phyloP scores from a whole-genome alignment of 2,888 invertebrate genomes.

The Himalopsyche japonica region DNA sequence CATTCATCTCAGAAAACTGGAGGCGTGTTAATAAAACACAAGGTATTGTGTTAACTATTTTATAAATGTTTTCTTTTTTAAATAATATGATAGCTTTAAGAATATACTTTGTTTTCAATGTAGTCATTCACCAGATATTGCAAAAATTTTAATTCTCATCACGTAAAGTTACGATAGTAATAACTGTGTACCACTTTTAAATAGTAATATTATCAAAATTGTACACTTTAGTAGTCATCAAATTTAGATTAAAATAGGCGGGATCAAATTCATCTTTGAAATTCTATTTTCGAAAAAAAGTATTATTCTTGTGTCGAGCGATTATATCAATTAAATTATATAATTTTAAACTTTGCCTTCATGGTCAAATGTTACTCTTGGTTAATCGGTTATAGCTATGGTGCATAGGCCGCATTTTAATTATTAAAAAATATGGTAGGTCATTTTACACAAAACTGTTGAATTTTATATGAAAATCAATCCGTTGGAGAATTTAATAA shows the following conservation, averaged over 20 bases:
- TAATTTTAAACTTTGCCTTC: not conserved
- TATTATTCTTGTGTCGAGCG: not conserved
- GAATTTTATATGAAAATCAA: not conserved
- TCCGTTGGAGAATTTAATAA: not conserved
- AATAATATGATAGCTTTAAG: constrained; percentile 35
- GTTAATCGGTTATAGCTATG: not conserved
- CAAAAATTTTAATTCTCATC: not conserved
- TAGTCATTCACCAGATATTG: not conserved
- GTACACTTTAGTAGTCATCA: not conserved
- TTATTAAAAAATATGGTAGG: not conserved
- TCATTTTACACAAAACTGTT: not conserved
- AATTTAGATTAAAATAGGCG: not conserved
- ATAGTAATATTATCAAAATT: not conserved
- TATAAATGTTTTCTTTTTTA: constrained; percentile 35
- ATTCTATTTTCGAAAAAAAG: not conserved
- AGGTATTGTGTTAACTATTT: constrained; percentile 36
- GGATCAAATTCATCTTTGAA: not conserved
- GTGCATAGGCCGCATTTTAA: not conserved
- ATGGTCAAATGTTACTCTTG: not conserved
- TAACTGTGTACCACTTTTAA: not conserved
- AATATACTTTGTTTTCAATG: constrained; percentile 10
- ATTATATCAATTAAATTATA: not conserved
- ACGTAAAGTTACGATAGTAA: not conserved
- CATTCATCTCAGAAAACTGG: constrained; percentile 6
- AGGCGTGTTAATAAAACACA: not conserved